Percentiles rank a stretch among this genome's conserved stretches.
These are phyloP conservation scores for Trichoplax adhaerens DNA, from an alignment of 37 sponge, comb jelly and placozoan species.

Conservation along the genomic window DNA sequence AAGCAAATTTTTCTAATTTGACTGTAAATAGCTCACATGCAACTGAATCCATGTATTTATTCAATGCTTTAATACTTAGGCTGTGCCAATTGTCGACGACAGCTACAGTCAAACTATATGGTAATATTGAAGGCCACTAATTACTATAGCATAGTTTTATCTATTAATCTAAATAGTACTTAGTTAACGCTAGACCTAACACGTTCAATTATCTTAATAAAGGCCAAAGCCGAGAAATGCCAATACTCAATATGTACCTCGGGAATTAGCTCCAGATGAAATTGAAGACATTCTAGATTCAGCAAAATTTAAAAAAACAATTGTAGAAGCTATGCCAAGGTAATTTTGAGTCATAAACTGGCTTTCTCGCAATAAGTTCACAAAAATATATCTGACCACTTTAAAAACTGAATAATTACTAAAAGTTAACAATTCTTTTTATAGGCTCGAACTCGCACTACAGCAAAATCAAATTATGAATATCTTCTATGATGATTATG, in stretches of 20 bases:
- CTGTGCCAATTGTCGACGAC: slow-evolving; percentile 25
- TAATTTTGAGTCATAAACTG: slow-evolving; percentile 15
- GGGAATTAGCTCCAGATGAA: slow-evolving; percentile 20
- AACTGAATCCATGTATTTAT: neutral
- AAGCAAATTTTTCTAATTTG: too few relatives aligned
- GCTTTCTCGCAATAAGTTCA: neutral
- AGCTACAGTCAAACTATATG: slow-evolving; percentile 41
- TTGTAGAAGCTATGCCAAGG: slow-evolving; percentile 40
- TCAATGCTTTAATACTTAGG: slow-evolving; percentile 14
- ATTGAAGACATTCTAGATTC: slow-evolving; percentile 14
- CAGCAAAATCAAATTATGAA: slow-evolving; percentile 93
- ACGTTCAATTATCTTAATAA: too few relatives aligned
- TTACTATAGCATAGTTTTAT: too few relatives aligned
- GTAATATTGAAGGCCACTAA: neutral
- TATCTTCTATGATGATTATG: slow-evolving; percentile 27
- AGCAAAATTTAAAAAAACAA: slow-evolving; percentile 30
- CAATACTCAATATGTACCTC: slow-evolving; percentile 70
- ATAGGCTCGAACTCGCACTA: slow-evolving; percentile 51
- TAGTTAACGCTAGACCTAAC: too few relatives aligned
- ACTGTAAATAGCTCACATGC: neutral
- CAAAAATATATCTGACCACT: neutral
- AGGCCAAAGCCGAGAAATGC: slow-evolving; percentile 38
- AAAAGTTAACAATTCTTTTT: neutral
- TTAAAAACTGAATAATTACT: neutral
- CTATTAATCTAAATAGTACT: too few relatives aligned